Evolutionary conservation across 2,113 vertebrate genomes (phyloP), one percentile per base, ranked within the genome.

Genomic region (Corythornis vintsioides): DNA sequence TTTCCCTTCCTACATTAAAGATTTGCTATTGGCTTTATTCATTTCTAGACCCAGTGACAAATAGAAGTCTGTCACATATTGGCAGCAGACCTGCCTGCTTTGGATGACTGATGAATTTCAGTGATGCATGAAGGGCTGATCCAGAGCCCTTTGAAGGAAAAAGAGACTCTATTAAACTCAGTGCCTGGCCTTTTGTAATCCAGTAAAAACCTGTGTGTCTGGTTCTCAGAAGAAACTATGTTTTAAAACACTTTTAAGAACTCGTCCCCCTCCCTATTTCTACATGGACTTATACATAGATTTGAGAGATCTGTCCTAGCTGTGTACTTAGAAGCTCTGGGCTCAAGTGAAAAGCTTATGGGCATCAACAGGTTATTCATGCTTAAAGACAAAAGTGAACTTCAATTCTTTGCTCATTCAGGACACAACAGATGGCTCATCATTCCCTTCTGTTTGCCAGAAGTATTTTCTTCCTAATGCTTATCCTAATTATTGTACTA

Each of bases 341-440:
- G 33, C 87, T 66, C 33, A 26, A 11, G 16, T 38, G 28, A 4
- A 73, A 4, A 7, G 6, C 7, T 53, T 88, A 8, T 2, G 7
- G 10, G 13, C 35, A 57, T 83, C 40, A 83, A 43, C 5, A 35
- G 43, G 21, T 74, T 74, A 7, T 29, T 90, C 0, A 0, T 43
- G 15, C 17, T 55, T 56, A 21, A 56, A 80, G 9, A 26, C 10
- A n/a, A n/a, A 57, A 53, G 18, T 7, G 29, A 74, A 83, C 40
- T 86, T 57, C n/a, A 25, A 5, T 47, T 69, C 60, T 76, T 59
- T 76, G 17, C 67, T 77, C 15, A 25, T 71, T 56, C 20, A 6
- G 35, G 26, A 45, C n/a, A 18, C 19, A 53, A 3, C 0, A 3
- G 21, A n/a, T 40, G 6, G 3, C 29, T 76, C 25, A 18, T 26